Base-by-base conservation (phyloP, 2,797 vertebrate species). In the Linurgus olivaceus region DNA sequence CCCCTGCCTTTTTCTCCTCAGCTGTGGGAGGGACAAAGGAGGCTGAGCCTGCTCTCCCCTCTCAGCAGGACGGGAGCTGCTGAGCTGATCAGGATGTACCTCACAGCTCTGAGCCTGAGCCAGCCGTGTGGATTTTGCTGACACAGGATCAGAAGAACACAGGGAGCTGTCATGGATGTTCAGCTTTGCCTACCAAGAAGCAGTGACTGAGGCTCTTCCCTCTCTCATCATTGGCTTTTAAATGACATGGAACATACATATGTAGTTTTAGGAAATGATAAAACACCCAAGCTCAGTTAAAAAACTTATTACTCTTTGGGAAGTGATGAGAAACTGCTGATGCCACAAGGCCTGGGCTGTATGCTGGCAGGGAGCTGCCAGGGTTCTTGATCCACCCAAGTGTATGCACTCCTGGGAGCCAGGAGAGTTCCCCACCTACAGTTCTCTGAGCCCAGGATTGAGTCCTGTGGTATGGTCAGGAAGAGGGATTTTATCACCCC, bases 11-110 rank as follows among this genome's bases (percentile, higher is more conserved):
- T 51, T 28, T 57, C 50, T 16, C 15, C 33, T 79, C 3, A 6
- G 38, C 21, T 29, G 38, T 9, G 2, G 2, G 14, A 26, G 9
- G 3, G 55, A 42, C 1, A 8, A 63, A 67, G 28, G 28, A 55
- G 31, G 5, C 25, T 66, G 78, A 79, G 26, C 29, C 48, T 63
- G 61, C 28, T 18, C 52, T 72, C 4, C 7, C 13, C 10, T 62
- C 62, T n/a, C 44, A 31, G 37, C 40, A n/a, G 54, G 23, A 11
- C 1, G 1, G 31, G 26, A 42, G 35, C 17, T 55, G 35, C 35
- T 65, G 62, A 63, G n/a, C 17, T 0, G 0, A 8, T 52, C 24
- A 19, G 33, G 47, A 33, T 11, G 19, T 25, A n/a, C 25, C 47
- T 83, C 1, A 0, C 10, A 23, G 52, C 2, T 78, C 67, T 65